Percentiles rank a stretch among this genome's conserved stretches.
Evolutionary conservation across 2,888 invertebrate genomes (phyloP).

Genomic region (Eupelmus urozonus): DNA sequence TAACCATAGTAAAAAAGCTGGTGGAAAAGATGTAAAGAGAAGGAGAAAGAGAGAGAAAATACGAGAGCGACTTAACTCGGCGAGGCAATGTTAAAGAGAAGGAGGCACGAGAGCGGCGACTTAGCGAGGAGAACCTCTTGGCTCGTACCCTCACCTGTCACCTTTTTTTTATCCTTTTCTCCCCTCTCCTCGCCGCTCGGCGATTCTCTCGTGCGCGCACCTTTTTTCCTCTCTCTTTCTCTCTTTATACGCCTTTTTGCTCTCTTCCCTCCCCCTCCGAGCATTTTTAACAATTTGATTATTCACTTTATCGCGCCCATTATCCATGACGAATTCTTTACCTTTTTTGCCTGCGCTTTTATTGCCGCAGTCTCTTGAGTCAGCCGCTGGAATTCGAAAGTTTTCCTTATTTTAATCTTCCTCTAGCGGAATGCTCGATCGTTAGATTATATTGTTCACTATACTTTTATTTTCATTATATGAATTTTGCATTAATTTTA

Average conservation of each 20-base stretch:
- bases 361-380: not conserved
- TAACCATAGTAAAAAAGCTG: no score
- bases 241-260: conserved; percentile 30
- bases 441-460: no score
- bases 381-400: conserved; percentile 35
- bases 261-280: conserved; percentile 7
- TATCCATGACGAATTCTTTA: conserved; percentile 24
- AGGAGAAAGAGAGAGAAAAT: conserved; percentile 48
- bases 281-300: conserved; percentile 30
- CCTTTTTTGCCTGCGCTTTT: conserved; percentile 11
- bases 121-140: conserved; percentile 38
- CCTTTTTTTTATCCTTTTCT: conserved; percentile 7
- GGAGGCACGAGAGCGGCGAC: conserved; percentile 67
- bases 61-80: conserved; percentile 40
- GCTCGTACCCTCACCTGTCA: conserved; percentile 55
- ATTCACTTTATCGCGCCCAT: conserved; percentile 35
- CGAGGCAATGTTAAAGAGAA: no score
- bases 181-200: not conserved
- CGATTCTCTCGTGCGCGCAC: no score
- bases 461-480: no score
- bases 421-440: no score
- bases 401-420: conserved; percentile 13
- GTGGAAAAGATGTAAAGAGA: no score
- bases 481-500: no score
- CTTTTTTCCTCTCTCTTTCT: no score